Percentiles rank a stretch among this genome's conserved stretches.
Conservation (phyloP, 2,797 vertebrate species). For the Tiaroga cobitis region DNA sequence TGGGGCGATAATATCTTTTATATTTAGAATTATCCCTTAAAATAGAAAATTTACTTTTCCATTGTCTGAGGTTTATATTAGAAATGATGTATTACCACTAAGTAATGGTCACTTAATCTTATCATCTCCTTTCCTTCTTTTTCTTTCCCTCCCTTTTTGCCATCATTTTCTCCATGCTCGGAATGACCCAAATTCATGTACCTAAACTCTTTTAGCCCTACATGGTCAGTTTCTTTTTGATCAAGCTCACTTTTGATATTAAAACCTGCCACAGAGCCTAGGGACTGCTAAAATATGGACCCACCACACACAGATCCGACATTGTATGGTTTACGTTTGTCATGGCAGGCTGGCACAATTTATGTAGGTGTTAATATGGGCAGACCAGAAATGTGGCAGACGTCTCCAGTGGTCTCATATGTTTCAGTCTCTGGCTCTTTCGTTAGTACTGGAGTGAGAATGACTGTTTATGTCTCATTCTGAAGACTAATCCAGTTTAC, state of each 20-base stretch:
- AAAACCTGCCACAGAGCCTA: neutral
- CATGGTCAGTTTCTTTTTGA: slow-evolving; percentile 10
- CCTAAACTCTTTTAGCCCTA: neutral
- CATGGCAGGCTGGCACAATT: slow-evolving; percentile 39
- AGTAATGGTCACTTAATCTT: neutral
- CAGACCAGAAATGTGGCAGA: slow-evolving; percentile 10
- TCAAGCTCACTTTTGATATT: neutral
- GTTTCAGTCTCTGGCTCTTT: slow-evolving; percentile 21
- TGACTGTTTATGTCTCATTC: slow-evolving; percentile 28
- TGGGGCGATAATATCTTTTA: neutral
- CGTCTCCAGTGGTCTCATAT: slow-evolving; percentile 33
- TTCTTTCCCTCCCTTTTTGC: neutral
- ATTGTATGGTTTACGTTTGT: slow-evolving; percentile 53
- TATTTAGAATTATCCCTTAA: neutral
- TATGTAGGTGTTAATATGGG: slow-evolving; percentile 37
- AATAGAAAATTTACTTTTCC: neutral
- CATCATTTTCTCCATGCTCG: neutral
- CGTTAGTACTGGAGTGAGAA: neutral
- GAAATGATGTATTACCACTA: neutral
- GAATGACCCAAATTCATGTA: slow-evolving; percentile 18
- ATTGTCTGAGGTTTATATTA: neutral
- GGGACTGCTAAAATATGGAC: neutral
- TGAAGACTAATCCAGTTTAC: slow-evolving; percentile 7
- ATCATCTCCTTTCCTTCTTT: neutral
- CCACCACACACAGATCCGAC: slow-evolving; percentile 11